Percentiles rank a stretch among this genome's conserved stretches.
phyloP scores from a whole-genome alignment of 2,113 vertebrate species.

The Brachionichthys hirsutus region DNA sequence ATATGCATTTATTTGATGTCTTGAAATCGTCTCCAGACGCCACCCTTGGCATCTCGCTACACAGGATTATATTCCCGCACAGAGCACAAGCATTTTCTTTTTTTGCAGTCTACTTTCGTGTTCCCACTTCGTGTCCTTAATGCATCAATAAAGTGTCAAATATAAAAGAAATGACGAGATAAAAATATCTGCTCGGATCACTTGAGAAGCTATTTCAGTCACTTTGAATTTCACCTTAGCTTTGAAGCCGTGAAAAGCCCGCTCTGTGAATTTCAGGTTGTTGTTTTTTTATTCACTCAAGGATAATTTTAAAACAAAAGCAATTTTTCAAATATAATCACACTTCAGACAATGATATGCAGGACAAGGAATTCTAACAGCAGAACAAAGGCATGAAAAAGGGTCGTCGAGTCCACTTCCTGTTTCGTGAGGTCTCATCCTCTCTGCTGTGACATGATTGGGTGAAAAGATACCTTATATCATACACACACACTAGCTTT shows the following conservation, averaged over 20 bases:
- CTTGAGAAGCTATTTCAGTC: constrained; percentile 57
- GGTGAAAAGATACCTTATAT: constrained; percentile 30
- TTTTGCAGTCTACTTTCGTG: constrained; percentile 17
- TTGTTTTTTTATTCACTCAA: constrained; percentile 19
- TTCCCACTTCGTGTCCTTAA: constrained; percentile 41
- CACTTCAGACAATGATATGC: constrained; percentile 16
- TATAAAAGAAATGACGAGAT: constrained; percentile 34
- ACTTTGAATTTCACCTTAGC: constrained; percentile 33
- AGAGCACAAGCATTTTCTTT: constrained; percentile 20
- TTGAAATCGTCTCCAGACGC: too few relatives aligned
- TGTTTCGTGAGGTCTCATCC: constrained; percentile 49
- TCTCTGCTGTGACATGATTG: constrained; percentile 33
- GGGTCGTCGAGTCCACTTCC: constrained; percentile 47
- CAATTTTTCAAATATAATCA: constrained; percentile 13
- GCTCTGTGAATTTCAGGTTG: constrained; percentile 17
- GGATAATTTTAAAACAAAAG: constrained; percentile 15
- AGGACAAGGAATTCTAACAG: background rate
- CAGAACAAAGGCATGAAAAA: constrained; percentile 5
- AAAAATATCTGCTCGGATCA: constrained; percentile 57
- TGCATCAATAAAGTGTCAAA: constrained; percentile 59
- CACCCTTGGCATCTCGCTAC: too few relatives aligned
- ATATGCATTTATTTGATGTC: too few relatives aligned
- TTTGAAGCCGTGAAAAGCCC: constrained; percentile 51
- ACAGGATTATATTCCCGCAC: constrained; percentile 17
- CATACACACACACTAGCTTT: constrained; percentile 5